These are phyloP conservation scores for Brachionus asplanchnoidis DNA, from an alignment of 1,140 invertebrate genomes.

Conservation along the genomic window DNA sequence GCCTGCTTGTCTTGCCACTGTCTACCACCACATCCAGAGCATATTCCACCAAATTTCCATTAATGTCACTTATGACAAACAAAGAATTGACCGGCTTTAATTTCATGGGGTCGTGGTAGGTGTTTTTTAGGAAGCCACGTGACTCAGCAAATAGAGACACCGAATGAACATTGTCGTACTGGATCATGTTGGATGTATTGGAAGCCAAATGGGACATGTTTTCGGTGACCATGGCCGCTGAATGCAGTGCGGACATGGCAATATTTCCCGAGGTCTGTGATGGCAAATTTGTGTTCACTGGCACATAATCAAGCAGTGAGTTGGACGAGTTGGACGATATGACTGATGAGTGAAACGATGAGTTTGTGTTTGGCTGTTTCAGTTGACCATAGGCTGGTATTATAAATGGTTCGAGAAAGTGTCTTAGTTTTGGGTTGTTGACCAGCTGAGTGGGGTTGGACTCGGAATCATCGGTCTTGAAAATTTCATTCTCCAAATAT, in stretches of 20 bases:
- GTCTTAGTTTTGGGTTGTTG: constrained; percentile 37
- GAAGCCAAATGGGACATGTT: background rate
- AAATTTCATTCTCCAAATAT: constrained; percentile 57
- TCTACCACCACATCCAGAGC: constrained; percentile 68
- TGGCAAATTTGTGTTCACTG: background rate
- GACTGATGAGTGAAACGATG: constrained; percentile 22
- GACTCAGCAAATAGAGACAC: constrained; percentile 12
- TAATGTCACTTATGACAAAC: constrained; percentile 75
- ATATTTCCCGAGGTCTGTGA: background rate
- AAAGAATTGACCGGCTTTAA: constrained; percentile 63
- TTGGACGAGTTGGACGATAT: background rate
- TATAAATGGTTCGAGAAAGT: background rate
- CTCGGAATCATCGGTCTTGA: background rate
- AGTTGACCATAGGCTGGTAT: constrained; percentile 35
- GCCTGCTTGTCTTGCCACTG: constrained; percentile 59
- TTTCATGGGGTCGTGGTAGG: background rate
- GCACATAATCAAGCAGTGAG: background rate
- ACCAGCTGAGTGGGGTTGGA: background rate
- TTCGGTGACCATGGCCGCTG: constrained; percentile 5
- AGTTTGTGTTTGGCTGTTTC: constrained; percentile 35
- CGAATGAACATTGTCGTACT: constrained; percentile 13
- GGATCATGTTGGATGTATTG: constrained; percentile 24
- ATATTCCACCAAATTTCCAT: constrained; percentile 81
- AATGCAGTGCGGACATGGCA: background rate
- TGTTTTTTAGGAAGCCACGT: background rate